Evolutionary conservation across 2,113 vertebrate genomes (phyloP).

Genomic region (Brienomyrus longianalis): DNA sequence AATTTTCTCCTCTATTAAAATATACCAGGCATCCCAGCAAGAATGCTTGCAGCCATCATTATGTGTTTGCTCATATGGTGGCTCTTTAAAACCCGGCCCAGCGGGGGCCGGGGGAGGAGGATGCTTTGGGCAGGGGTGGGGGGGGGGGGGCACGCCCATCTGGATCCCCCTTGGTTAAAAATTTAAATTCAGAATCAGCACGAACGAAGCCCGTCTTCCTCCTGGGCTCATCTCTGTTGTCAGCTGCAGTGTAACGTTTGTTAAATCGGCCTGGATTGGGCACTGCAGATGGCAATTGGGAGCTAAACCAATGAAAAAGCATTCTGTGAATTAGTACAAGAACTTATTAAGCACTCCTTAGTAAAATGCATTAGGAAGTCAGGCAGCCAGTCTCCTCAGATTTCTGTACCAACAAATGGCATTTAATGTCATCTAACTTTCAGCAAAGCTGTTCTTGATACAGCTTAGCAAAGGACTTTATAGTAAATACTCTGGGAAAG

Average conservation of each 20-base stretch:
- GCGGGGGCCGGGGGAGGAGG: background rate
- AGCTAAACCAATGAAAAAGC: background rate
- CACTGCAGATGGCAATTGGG: background rate
- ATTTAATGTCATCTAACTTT: background rate
- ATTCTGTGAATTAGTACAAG: background rate
- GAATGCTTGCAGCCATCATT: background rate
- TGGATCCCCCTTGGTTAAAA: background rate
- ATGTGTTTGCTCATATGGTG: background rate
- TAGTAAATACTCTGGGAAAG: background rate
- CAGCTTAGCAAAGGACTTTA: background rate
- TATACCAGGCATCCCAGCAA: background rate
- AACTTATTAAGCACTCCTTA: background rate
- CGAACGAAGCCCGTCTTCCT: background rate
- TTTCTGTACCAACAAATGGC: background rate
- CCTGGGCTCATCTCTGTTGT: too few relatives aligned
- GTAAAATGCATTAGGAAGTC: background rate
- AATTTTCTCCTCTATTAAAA: slow-evolving; percentile 4
- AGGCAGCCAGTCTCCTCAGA: background rate
- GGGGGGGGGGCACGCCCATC: background rate
- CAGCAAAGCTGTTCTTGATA: background rate
- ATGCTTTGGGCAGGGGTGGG: background rate
- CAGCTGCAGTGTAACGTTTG: background rate
- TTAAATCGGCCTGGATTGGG: background rate
- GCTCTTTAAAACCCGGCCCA: background rate
- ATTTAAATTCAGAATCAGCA: background rate